Evolutionary conservation across 2,888 invertebrate species (phyloP), one percentile per base, ranked within the genome.

Genomic region (Xylocampa areola): DNA sequence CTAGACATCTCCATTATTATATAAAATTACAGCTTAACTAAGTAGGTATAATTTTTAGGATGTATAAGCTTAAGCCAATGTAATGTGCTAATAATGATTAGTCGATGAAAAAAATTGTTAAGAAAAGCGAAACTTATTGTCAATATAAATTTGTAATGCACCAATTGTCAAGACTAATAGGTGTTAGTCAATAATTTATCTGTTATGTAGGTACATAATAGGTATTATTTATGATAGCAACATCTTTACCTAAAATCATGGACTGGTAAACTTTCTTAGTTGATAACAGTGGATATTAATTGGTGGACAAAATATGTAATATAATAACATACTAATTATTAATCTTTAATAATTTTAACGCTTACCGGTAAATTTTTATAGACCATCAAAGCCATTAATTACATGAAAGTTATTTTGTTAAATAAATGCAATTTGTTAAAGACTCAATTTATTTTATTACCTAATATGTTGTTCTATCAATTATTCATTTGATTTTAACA

Each of bases 361-460:
- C 29, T 54, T 43, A 23, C 37, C 0, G 7, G 2, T 13, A 37
- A 2, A 35, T 43, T 53, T 47, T 11, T 47, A 40, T 10, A 54
- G 11, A 47, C 48, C 16, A 53, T 67, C 17, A 48, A 32, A 51
- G 27, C 41, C 39, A 40, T n/a, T n/a, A n/a, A n/a, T n/a, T n/a
- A 50, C 32, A 45, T 47, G n/a, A 37, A 54, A 55, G 39, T 63
- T 54, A 61, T 49, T 45, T 71, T 73, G 58, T 72, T 66, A 29
- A 76, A 66, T 76, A 76, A 74, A 76, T 69, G 67, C 63, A 64
- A 68, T 70, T 76, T 67, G 73, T 75, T 75, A 45, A 63, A 63
- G 50, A 7, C n/a, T 32, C 4, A 5, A 1, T 4, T 35, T 23
- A 11, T 6, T 30, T 30, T 23, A n/a, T n/a, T 5, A 6, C n/a